Evolutionary conservation across 2,888 invertebrate species (phyloP).

Genomic region (Tigriopus californicus): DNA sequence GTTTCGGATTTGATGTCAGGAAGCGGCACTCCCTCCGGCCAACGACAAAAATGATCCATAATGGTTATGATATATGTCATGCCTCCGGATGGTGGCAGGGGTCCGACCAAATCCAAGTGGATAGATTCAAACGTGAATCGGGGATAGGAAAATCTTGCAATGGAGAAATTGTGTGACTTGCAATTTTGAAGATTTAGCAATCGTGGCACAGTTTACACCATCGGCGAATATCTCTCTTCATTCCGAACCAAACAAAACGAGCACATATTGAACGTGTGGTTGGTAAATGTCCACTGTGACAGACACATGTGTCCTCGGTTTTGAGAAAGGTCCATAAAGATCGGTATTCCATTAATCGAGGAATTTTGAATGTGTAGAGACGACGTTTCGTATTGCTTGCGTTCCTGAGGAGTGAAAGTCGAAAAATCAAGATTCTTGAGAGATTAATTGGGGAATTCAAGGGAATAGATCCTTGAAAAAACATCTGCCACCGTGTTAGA

Average conservation of each 20-base stretch:
- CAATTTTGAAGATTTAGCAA: conserved; percentile 17
- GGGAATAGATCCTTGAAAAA: background rate
- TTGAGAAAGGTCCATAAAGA: too few relatives aligned
- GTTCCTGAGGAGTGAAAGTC: background rate
- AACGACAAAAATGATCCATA: conserved; percentile 18
- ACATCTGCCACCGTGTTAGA: conserved; percentile 8
- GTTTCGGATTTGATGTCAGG: conserved; percentile 17
- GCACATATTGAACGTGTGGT: background rate
- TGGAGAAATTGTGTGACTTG: conserved; percentile 17
- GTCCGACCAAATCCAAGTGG: conserved; percentile 19
- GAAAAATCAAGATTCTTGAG: background rate
- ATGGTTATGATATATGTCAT: conserved; percentile 17
- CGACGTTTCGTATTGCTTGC: too few relatives aligned
- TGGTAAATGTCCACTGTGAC: conserved; percentile 17
- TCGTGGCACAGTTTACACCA: conserved; percentile 16
- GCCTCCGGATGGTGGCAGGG: conserved; percentile 16
- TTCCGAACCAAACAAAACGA: conserved; percentile 3
- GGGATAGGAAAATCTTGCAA: conserved; percentile 17
- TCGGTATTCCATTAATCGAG: too few relatives aligned
- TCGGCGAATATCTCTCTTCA: conserved; percentile 15
- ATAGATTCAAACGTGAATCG: conserved; percentile 17
- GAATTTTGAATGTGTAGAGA: too few relatives aligned
- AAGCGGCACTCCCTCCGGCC: conserved; percentile 21
- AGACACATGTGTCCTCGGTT: background rate
- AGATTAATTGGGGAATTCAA: too few relatives aligned